Base-by-base conservation (phyloP, 2,113 vertebrate genomes). In the Oxyruncus cristatus region DNA sequence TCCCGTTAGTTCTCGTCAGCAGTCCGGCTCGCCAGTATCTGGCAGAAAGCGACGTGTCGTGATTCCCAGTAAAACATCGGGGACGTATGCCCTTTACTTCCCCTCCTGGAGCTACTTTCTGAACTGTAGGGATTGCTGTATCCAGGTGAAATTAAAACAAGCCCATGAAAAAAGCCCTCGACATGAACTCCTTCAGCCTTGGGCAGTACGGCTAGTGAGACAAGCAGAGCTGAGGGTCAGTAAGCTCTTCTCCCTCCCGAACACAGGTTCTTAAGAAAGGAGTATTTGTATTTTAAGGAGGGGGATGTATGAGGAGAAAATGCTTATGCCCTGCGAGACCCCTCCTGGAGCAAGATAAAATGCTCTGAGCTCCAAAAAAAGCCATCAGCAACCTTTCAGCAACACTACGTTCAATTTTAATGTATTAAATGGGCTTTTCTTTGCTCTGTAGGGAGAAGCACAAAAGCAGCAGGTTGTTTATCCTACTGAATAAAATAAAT, bases 401-500 rank as follows among this genome's bases (percentile, higher is more conserved):
- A 91, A 84, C 2, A 2, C 72, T 62, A 5, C 2, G 82, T 97
- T 97, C 95, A 97, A 96, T 95, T 96, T 97, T 95, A 96, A 97
- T 95, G 95, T 44, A 32, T 77, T 82, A 94, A 96, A 67, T 83
- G 92, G 90, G 77, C 35, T 96, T 96, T 95, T 93, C 88, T 76
- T 91, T 89, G 61, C 81, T 85, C 91, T 89, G 11, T 50, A 63
- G 95, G 89, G 96, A 97, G 84, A 82, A 88, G 75, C 87, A 94
- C 85, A 91, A 95, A 95, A 93, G 85, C 89, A 89, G 89, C 91
- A 91, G 74, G 95, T 97, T 97, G 94, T 96, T 96, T 97, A 95
- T 92, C 62, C 95, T 89, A 59, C 95, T 92, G 95, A 96, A 97
- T 96, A 97, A 97, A 95, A 53, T 92, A 96, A 97, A 96, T 72